These are phyloP conservation scores for Smithornis capensis DNA, from an alignment of 2,113 vertebrate species.

Conservation along the genomic window DNA sequence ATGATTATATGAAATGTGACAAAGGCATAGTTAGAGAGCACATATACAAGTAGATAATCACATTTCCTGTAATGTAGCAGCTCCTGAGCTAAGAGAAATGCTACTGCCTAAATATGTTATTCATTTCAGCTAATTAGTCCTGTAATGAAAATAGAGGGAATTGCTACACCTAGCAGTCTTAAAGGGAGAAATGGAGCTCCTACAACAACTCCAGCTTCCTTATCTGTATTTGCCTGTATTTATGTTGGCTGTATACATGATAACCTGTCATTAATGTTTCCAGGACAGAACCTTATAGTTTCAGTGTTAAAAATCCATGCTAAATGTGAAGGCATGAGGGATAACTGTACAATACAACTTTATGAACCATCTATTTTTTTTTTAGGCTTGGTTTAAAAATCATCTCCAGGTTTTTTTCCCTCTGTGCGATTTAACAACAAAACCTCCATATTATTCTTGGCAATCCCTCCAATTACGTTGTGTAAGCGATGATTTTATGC, in stretches of 20 bases:
- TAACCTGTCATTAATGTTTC: neutral
- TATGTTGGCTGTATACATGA: neutral
- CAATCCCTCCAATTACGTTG: neutral
- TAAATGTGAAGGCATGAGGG: neutral
- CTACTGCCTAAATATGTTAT: neutral
- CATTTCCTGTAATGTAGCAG: neutral
- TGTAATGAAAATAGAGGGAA: neutral
- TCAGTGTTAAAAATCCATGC: neutral
- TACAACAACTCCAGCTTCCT: neutral
- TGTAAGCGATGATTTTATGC: neutral
- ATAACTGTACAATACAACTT: neutral
- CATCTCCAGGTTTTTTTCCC: neutral
- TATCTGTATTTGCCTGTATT: neutral
- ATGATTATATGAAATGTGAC: neutral
- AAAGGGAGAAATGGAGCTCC: neutral
- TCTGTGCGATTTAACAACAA: neutral
- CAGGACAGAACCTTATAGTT: neutral
- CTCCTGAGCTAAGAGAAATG: neutral
- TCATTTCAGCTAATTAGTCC: neutral
- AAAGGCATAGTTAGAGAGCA: neutral
- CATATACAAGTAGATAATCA: neutral
- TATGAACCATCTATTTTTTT: rapidly evolving
- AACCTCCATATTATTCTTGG: neutral
- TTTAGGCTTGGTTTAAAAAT: neutral
- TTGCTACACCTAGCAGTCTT: neutral